phyloP scores from a whole-genome alignment of 2,113 vertebrate genomes.

The Callithrix jacchus region DNA sequence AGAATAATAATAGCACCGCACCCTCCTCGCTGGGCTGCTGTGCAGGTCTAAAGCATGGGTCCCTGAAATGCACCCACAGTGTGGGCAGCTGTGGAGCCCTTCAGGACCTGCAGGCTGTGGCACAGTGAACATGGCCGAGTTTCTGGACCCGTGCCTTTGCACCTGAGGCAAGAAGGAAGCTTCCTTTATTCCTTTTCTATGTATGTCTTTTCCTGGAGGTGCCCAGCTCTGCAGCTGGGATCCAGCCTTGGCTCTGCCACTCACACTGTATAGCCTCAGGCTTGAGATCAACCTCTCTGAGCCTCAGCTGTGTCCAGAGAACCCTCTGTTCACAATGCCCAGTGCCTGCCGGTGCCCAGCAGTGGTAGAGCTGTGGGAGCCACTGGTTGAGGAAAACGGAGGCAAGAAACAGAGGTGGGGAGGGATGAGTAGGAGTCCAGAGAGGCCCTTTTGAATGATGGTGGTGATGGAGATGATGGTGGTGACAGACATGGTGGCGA shows the following conservation, averaged over 20 bases:
- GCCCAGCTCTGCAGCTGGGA: neutral
- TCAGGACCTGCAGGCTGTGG: neutral
- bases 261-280: neutral
- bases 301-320: neutral
- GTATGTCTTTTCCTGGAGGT: neutral
- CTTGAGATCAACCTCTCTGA: neutral
- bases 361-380: neutral
- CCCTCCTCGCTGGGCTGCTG: rapidly evolving
- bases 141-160: rapidly evolving
- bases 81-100: rapidly evolving
- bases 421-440: neutral
- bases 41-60: rapidly evolving
- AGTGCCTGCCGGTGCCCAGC: neutral
- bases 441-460: too few relatives aligned
- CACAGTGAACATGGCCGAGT: rapidly evolving
- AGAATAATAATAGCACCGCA: rapidly evolving
- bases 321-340: too few relatives aligned
- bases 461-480: too few relatives aligned
- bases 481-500: too few relatives aligned
- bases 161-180: neutral
- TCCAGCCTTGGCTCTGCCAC: neutral
- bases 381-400: rapidly evolving
- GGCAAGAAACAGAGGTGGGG: too few relatives aligned
- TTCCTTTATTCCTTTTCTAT: neutral
- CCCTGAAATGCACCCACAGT: rapidly evolving